Evolutionary conservation across 2,888 invertebrate species (phyloP), one percentile per base, ranked within the genome.

Genomic region (Phortica okadai): DNA sequence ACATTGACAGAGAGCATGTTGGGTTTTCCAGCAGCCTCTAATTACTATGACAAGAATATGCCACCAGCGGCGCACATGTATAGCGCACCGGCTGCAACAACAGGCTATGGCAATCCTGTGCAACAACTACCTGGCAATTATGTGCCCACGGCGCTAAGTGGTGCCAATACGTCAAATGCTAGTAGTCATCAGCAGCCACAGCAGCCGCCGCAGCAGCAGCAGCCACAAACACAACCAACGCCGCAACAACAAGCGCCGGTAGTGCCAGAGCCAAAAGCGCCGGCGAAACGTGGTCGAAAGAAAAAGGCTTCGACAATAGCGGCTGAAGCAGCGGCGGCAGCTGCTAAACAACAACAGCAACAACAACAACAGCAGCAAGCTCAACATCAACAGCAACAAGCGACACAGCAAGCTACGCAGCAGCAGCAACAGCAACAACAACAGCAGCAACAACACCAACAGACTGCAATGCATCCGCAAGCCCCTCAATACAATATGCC

Each of bases 21-120:
- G 62, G 88, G 89, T 2, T 83, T 91, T 76, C 79, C 88, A 2
- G 77, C 82, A 4, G 77, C 70, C 2, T 85, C 85, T 7, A 83
- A 87, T 72, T 94, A 93, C 82, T 93, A 93, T 78, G 94, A 94
- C 72, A 94, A 94, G 88, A 92, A 92, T 42, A 93, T 93, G 89
- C 93, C 93, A 85, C 93, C 93, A 89, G 93, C 93, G 0, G 93
- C 94, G 0, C 94, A 94, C 74, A 93, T 94, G 91, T 94, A 93
- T 83, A 93, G 93, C 77, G 87, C 87, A 2, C 84, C 87, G 3
- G 75, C 91, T 0, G 67, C 74, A 2, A 69, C 77, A 41, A 76
- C 80, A 42, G 79, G 79, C 0, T 89, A 89, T 70, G 89, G 89
- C 0, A 89, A 89, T 81, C 84, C 89, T 0, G 85, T 85, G 0